These are phyloP conservation scores for Dioctria linearis DNA, from an alignment of 2,888 invertebrate species.

Conservation along the genomic window DNA sequence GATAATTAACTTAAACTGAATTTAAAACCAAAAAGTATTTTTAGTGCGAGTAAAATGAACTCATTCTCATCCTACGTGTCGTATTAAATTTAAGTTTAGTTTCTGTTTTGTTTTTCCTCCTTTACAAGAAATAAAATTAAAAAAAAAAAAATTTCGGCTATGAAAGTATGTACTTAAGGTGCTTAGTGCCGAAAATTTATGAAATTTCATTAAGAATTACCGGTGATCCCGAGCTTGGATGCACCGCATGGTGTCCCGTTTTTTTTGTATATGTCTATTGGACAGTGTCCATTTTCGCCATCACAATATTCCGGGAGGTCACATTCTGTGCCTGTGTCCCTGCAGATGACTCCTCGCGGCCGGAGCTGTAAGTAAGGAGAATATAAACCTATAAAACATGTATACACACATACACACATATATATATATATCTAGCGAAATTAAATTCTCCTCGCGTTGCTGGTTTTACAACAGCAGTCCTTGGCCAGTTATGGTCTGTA, in stretches of 20 bases:
- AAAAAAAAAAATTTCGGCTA: too few species aligned
- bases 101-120: too few species aligned
- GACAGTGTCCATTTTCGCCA: constrained; percentile 91
- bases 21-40: too few species aligned
- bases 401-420: neutral
- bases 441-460: neutral
- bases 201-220: constrained; percentile 61
- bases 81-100: too few species aligned
- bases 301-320: constrained; percentile 96
- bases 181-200: neutral
- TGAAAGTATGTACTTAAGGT: too few species aligned
- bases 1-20: too few species aligned
- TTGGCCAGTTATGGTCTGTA: neutral
- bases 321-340: constrained; percentile 91
- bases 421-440: neutral
- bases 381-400: neutral
- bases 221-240: constrained; percentile 68
- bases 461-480: neutral
- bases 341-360: constrained; percentile 84
- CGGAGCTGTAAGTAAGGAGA: constrained; percentile 74
- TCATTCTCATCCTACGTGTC: too few species aligned
- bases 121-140: too few species aligned
- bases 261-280: constrained; percentile 89
- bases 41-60: too few species aligned
- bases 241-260: constrained; percentile 91